Percentiles rank a stretch among this genome's conserved stretches.
These are phyloP conservation scores for Cryptoblepharus egeriae DNA, from an alignment of 2,797 vertebrate genomes.

Conservation along the genomic window DNA sequence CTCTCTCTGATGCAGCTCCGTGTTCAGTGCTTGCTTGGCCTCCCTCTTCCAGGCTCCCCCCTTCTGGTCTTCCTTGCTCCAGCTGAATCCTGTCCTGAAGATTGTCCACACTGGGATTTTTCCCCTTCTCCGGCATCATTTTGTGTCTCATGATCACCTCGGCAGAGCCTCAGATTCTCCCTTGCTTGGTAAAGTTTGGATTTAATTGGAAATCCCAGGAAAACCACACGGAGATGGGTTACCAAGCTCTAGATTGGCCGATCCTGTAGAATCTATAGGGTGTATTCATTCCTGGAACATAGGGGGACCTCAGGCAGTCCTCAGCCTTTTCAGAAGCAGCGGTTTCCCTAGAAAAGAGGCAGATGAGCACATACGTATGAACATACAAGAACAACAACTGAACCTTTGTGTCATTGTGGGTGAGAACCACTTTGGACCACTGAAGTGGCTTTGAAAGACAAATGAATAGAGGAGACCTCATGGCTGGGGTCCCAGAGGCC, in stretches of 20 bases:
- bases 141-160: conserved; percentile 1
- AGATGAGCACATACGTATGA: not conserved
- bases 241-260: not conserved
- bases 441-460: too few species aligned
- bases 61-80: not conserved
- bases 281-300: not conserved
- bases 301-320: not conserved
- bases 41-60: not conserved
- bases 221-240: not conserved
- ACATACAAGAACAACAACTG: not conserved
- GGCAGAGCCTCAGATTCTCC: fast-evolving
- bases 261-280: not conserved
- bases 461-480: not conserved
- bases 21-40: not conserved
- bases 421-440: not conserved
- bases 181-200: not conserved
- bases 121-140: conserved; percentile 17
- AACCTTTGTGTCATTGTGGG: not conserved
- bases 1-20: not conserved
- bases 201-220: not conserved
- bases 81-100: not conserved
- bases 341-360: too few species aligned
- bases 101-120: not conserved
- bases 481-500: not conserved
- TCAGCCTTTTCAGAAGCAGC: not conserved